Evolutionary conservation across 2,888 invertebrate species (phyloP).

Genomic region (Harpalus rubripes): DNA sequence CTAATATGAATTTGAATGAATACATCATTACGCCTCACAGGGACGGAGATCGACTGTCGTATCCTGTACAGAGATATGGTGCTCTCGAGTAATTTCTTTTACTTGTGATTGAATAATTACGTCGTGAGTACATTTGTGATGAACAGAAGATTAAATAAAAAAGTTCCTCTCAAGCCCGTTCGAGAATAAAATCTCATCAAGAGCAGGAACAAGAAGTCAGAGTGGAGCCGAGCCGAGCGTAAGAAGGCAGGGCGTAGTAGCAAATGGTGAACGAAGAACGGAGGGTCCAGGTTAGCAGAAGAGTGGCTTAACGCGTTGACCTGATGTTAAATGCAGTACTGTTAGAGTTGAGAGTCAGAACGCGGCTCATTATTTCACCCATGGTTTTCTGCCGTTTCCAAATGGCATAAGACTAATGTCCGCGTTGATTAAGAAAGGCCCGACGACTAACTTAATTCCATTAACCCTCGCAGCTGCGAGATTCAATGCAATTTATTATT

Average conservation of each 20-base stretch:
- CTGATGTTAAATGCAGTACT: conserved; percentile 61
- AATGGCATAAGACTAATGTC: conserved; percentile 67
- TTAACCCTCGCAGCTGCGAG: conserved; percentile 65
- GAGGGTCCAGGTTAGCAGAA: conserved; percentile 27
- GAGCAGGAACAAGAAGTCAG: conserved; percentile 20
- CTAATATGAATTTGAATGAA: not conserved
- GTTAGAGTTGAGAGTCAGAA: conserved; percentile 59
- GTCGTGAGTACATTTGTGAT: conserved; percentile 36
- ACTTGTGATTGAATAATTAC: conserved; percentile 46
- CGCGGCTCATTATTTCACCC: conserved; percentile 61
- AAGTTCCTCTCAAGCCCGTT: conserved; percentile 39
- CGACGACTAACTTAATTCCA: conserved; percentile 67
- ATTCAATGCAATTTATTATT: conserved; percentile 67
- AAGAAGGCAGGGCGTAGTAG: not conserved
- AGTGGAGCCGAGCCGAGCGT: not conserved
- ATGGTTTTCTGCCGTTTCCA: conserved; percentile 66
- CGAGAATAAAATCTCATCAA: conserved; percentile 55
- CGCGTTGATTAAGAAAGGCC: conserved; percentile 67
- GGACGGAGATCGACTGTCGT: not conserved
- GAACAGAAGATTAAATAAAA: conserved; percentile 55
- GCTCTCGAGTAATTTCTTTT: conserved; percentile 32
- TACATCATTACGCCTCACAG: not conserved
- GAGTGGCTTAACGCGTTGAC: conserved; percentile 61
- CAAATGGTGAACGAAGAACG: not conserved
- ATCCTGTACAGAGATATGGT: not conserved